These are phyloP conservation scores for Mesoligia furuncula DNA, from an alignment of 2,888 invertebrate species.

Conservation along the genomic window DNA sequence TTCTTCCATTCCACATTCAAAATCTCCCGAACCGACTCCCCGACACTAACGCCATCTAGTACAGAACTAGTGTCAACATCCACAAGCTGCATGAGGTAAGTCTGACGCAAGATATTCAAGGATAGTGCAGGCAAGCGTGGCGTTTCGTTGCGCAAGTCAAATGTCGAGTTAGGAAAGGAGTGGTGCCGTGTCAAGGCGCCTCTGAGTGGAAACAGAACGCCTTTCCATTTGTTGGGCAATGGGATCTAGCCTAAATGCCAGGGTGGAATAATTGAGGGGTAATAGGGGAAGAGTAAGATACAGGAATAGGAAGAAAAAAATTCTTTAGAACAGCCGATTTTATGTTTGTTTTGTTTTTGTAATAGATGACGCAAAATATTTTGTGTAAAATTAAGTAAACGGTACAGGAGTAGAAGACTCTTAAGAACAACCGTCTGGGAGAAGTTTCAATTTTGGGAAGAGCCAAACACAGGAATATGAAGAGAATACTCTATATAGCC, in stretches of 20 bases:
- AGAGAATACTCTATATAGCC: too few relatives aligned
- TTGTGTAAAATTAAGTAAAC: not conserved
- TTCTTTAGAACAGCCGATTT: not conserved
- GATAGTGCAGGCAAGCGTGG: conserved; percentile 71
- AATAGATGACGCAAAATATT: not conserved
- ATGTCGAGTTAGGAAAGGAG: conserved; percentile 87
- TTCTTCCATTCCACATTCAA: conserved; percentile 17
- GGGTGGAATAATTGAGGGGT: conserved; percentile 31
- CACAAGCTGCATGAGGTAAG: conserved; percentile 68
- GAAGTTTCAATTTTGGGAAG: not conserved
- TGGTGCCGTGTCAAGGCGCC: conserved; percentile 80
- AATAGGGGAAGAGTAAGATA: not conserved
- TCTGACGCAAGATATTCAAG: conserved; percentile 72
- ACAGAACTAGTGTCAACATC: conserved; percentile 39
- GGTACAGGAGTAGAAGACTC: not conserved
- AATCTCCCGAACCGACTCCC: conserved; percentile 28
- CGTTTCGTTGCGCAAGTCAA: conserved; percentile 74
- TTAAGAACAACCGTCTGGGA: not conserved
- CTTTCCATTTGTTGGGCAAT: conserved; percentile 84
- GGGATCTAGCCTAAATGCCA: conserved; percentile 80
- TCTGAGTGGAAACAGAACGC: conserved; percentile 72
- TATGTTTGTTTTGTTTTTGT: not conserved
- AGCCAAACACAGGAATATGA: not conserved
- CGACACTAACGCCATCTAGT: conserved; percentile 63
- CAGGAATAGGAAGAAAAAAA: too few relatives aligned